Conservation (phyloP, 2,113 vertebrate genomes). For the Oncorhynchus tshawytscha region DNA sequence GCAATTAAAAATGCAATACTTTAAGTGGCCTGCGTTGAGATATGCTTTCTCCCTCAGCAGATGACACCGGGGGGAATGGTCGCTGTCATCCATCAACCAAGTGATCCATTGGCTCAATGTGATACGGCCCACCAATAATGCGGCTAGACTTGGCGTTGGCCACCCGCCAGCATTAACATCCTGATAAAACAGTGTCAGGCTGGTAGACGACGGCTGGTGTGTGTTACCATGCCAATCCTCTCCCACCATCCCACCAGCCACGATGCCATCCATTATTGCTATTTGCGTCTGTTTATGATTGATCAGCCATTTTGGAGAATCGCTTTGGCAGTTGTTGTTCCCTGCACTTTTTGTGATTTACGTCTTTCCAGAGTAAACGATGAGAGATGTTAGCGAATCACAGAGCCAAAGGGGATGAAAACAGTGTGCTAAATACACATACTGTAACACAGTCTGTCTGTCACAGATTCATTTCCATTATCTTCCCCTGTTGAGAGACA, state of each 20-base stretch:
- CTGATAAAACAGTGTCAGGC: slow-evolving; percentile 39
- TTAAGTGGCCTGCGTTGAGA: slow-evolving; percentile 39
- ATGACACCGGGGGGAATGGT: slow-evolving; percentile 19
- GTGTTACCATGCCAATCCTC: background rate
- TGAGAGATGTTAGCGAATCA: background rate
- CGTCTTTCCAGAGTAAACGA: background rate
- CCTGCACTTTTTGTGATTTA: background rate
- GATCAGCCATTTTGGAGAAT: slow-evolving; percentile 1
- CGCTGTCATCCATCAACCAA: slow-evolving; percentile 50
- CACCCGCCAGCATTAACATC: slow-evolving; percentile 36
- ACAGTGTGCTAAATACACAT: background rate
- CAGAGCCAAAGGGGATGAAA: background rate
- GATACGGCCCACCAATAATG: slow-evolving; percentile 16
- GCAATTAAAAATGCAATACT: slow-evolving; percentile 54
- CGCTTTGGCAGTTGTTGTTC: slow-evolving; percentile 8
- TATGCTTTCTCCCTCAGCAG: slow-evolving; percentile 15
- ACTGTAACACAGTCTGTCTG: background rate
- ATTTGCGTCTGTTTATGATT: slow-evolving; percentile 19
- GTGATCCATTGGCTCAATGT: slow-evolving; percentile 40
- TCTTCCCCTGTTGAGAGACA: background rate
- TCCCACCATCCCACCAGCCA: background rate
- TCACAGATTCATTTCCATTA: background rate
- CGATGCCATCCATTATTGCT: slow-evolving; percentile 34
- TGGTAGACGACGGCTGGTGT: slow-evolving; percentile 15
- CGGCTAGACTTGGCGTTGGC: slow-evolving; percentile 14